Base-by-base conservation (phyloP, 2,888 invertebrate genomes). In the Pyralis farinalis region DNA sequence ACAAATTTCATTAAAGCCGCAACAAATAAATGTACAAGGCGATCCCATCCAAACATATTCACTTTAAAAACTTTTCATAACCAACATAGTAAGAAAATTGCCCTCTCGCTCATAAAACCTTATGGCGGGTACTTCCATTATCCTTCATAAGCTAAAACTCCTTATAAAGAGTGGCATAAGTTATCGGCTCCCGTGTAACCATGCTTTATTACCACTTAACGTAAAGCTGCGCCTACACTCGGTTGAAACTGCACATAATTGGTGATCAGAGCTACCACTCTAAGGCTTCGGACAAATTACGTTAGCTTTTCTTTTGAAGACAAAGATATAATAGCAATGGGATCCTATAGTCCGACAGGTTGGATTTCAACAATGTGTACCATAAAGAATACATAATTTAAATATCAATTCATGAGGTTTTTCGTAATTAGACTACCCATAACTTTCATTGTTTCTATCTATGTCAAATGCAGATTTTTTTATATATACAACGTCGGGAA, bases 21-120 rank as follows among this genome's bases (percentile, higher is more conserved):
- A 47, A 47, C 47, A 42, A 48, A 39, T 46, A 49, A 47, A 43
- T 43, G 25, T 25, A n/a, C 25, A 7, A 3, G 8, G 7, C 34
- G 39, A 46, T 41, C 41, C 30, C 50, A 11, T 39, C 33, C 33
- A 20, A 31, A 33, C 33, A 34, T 32, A 47, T 53, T 53, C 55
- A 47, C 51, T 55, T 54, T 43, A 48, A 51, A 54, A 57, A 57
- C 49, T 68, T 49, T 62, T 61, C 12, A 25, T 40, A 66, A 74
- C 74, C 71, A 72, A 79, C 73, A 78, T 71, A 74, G 75, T 77
- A 72, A 69, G 64, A 42, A 75, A 75, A 71, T 71, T 66, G 63
- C 59, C 53, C 50, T 59, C 46, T 39, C 45, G 53, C 40, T 64
- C 70, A 77, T 84, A 82, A 85, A 81, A 74, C 55, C 56, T 81